Conservation (phyloP, 2,888 invertebrate genomes). For the Eudemis profundana region DNA sequence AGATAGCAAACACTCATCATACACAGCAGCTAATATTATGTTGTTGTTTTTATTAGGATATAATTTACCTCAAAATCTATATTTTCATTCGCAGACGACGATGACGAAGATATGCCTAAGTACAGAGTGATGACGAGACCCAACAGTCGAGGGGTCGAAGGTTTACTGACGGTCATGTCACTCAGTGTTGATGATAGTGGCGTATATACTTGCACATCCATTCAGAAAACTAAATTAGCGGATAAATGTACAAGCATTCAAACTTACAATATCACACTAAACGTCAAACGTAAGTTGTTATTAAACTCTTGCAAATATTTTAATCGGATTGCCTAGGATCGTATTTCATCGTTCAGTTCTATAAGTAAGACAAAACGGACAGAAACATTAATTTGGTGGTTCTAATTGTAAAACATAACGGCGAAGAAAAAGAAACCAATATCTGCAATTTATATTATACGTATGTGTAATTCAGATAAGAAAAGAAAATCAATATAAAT, state of each 20-base stretch:
- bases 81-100: not conserved
- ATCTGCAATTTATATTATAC: no score
- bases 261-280: constrained; percentile 62
- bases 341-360: no score
- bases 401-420: no score
- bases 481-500: no score
- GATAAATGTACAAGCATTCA: constrained; percentile 57
- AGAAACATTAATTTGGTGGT: no score
- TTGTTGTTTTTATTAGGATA: constrained; percentile 13
- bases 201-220: constrained; percentile 62
- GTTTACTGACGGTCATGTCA: constrained; percentile 67
- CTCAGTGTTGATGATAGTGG: constrained; percentile 66
- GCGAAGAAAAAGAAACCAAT: no score
- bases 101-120: constrained; percentile 52
- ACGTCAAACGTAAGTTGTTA: constrained; percentile 67
- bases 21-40: not conserved
- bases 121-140: constrained; percentile 70
- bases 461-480: no score
- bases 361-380: no score
- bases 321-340: not conserved
- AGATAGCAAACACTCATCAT: not conserved
- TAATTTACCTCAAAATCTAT: not conserved
- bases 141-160: constrained; percentile 69
- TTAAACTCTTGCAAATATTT: not conserved
- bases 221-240: constrained; percentile 59